Conservation (phyloP, 2,797 vertebrate genomes). For the Lepus oiostolus region DNA sequence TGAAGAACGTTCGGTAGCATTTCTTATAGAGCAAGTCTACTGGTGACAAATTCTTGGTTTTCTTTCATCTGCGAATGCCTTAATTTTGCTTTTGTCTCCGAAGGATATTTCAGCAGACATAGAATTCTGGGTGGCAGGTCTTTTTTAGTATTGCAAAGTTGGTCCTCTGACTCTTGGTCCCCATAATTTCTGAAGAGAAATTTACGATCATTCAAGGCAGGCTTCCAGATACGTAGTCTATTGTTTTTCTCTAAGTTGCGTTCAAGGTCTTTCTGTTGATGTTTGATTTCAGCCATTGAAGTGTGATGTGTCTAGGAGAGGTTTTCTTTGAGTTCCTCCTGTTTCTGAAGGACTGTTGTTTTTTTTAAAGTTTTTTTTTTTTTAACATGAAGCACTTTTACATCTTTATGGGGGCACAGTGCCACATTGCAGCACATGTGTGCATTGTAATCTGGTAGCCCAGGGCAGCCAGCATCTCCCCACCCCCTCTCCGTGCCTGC, state of each 20-base stretch:
- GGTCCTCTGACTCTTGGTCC: background rate
- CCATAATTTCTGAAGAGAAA: constrained; percentile 7
- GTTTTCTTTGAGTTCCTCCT: background rate
- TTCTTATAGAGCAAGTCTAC: background rate
- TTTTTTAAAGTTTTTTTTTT: too few species aligned
- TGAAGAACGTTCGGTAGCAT: background rate
- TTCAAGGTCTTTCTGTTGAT: background rate
- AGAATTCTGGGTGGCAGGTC: background rate
- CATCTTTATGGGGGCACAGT: too few species aligned
- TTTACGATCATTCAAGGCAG: background rate
- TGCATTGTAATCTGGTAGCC: too few species aligned
- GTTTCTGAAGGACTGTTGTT: background rate
- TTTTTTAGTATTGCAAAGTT: background rate
- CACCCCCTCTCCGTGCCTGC: too few species aligned
- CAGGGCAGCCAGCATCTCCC: too few species aligned
- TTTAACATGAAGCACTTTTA: too few species aligned
- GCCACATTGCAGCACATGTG: too few species aligned
- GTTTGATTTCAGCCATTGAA: background rate
- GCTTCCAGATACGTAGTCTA: background rate
- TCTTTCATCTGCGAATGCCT: background rate
- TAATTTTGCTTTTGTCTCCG: constrained; percentile 12
- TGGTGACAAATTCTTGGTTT: background rate
- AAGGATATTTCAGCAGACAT: background rate
- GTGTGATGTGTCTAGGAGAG: background rate
- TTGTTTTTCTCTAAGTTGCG: background rate